These are phyloP conservation scores for Globodera ellingtonae DNA, from an alignment of 1,140 invertebrate genomes.

Conservation along the genomic window DNA sequence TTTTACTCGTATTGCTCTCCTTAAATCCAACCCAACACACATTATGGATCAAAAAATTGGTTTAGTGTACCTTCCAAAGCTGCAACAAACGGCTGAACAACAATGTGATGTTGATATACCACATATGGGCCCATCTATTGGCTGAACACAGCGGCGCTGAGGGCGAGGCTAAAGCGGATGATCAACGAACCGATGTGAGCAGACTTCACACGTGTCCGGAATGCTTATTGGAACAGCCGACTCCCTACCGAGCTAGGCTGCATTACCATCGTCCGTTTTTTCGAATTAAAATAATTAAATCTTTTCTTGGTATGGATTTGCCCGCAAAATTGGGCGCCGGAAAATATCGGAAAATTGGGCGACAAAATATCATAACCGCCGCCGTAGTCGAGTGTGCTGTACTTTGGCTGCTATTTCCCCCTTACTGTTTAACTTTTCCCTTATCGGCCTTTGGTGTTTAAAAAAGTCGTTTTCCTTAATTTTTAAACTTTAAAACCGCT, in stretches of 20 bases:
- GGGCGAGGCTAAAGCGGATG: neutral
- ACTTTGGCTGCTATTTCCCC: no score
- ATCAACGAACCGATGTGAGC: neutral
- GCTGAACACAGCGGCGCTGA: neutral
- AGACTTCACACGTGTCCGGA: neutral
- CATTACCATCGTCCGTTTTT: constrained; percentile 5
- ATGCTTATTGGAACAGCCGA: constrained; percentile 1
- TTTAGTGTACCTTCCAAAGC: constrained; percentile 71
- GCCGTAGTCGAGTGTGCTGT: no score
- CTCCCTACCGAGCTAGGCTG: neutral
- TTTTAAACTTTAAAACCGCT: no score
- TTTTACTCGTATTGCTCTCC: no score
- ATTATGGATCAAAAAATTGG: no score
- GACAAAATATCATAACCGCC: no score
- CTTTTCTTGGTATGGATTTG: neutral
- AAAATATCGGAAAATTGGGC: no score
- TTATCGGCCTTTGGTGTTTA: no score
- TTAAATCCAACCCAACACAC: no score
- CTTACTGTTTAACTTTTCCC: no score
- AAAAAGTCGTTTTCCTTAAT: no score
- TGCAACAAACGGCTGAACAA: constrained; percentile 5
- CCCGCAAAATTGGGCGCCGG: neutral
- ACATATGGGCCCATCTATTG: neutral
- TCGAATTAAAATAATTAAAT: neutral
- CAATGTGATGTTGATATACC: neutral